These are phyloP conservation scores for Tichodroma muraria DNA, from an alignment of 2,113 vertebrate species.

Conservation along the genomic window DNA sequence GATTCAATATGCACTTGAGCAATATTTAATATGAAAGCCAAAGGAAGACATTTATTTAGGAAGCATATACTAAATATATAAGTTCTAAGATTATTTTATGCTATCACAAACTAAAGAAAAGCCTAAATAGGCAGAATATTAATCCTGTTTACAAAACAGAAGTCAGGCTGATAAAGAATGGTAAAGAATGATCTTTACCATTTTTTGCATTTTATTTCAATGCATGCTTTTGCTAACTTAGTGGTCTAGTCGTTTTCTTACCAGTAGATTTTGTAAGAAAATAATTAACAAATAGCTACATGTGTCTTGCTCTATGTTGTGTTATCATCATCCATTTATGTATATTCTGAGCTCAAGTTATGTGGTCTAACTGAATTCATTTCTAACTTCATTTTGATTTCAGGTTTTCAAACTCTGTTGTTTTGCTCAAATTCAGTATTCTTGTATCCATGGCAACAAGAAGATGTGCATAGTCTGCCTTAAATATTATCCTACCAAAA, in stretches of 20 bases:
- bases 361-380: background rate
- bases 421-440: constrained; percentile 6
- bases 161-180: too few relatives aligned
- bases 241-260: background rate
- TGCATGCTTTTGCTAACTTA: background rate
- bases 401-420: background rate
- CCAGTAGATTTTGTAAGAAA: background rate
- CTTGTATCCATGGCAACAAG: constrained; percentile 25
- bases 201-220: background rate
- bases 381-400: constrained; percentile 5
- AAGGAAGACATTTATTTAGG: background rate
- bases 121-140: background rate
- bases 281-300: background rate
- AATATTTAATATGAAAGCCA: background rate
- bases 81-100: background rate
- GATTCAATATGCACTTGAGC: background rate
- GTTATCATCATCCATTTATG: background rate
- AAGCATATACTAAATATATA: background rate
- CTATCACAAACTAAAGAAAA: background rate
- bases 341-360: background rate
- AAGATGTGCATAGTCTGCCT: background rate
- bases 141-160: background rate
- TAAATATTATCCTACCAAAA: constrained; percentile 2
- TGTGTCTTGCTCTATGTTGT: background rate
- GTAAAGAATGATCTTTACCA: background rate